Conservation (phyloP, 2,888 invertebrate species). For the Cerastoderma edule region DNA sequence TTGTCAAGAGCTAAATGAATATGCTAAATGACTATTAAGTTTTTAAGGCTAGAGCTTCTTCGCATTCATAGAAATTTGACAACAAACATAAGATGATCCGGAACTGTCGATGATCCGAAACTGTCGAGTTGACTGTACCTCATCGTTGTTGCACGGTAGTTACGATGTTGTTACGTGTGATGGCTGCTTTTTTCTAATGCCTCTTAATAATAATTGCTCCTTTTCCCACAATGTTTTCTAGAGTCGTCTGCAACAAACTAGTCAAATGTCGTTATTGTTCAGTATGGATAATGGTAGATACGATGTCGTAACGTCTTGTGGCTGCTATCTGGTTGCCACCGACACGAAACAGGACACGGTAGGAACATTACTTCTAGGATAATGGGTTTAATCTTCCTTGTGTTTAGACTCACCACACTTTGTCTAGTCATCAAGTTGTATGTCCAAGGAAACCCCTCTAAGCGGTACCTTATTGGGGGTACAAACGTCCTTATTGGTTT, state of each 20-base stretch:
- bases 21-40: too few species aligned
- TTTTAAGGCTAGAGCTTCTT: background rate
- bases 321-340: background rate
- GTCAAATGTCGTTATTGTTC: background rate
- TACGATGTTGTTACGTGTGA: background rate
- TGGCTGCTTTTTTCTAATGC: background rate
- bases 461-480: too few species aligned
- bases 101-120: background rate
- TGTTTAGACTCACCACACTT: too few species aligned
- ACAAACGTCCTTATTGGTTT: too few species aligned
- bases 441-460: too few species aligned
- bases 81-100: slow-evolving; percentile 7
- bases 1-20: too few species aligned
- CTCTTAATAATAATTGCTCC: background rate
- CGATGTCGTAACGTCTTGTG: background rate
- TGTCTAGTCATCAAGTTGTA: too few species aligned
- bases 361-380: background rate
- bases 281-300: background rate
- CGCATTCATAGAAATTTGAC: background rate
- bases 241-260: background rate
- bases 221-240: slow-evolving; percentile 11
- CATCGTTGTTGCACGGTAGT: background rate
- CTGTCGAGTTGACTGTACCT: background rate
- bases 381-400: background rate
- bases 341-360: background rate